Percentiles rank a stretch among this genome's conserved stretches.
These are phyloP conservation scores for Syrmaticus mikado DNA, from an alignment of 2,113 vertebrate species.

Conservation along the genomic window DNA sequence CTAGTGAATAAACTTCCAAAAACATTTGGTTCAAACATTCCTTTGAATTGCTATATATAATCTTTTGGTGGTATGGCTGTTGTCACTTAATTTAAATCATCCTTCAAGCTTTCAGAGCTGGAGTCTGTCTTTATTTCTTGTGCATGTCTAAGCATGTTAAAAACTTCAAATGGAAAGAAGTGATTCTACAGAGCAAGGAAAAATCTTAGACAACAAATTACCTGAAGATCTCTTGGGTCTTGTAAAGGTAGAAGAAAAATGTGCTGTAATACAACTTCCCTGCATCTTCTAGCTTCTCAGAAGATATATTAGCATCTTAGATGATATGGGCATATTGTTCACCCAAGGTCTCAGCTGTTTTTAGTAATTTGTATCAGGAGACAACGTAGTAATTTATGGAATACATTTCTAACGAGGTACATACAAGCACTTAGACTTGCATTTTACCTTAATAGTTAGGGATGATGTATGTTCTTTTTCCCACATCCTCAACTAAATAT, in stretches of 20 bases:
- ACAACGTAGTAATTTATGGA: neutral
- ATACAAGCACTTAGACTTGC: neutral
- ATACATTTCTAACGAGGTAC: neutral
- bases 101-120: neutral
- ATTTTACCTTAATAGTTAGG: neutral
- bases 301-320: neutral
- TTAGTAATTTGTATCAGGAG: neutral
- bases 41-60: neutral
- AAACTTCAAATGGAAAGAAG: neutral
- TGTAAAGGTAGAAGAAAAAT: neutral
- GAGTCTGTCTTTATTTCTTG: neutral
- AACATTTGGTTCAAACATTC: neutral
- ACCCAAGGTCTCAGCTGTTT: neutral
- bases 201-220: neutral
- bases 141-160: conserved; percentile 15
- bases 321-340: neutral
- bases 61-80: neutral
- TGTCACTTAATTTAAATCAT: neutral
- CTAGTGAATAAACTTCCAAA: neutral
- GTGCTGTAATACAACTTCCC: neutral
- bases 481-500: neutral
- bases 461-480: neutral
- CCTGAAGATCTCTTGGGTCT: neutral
- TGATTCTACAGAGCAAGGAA: neutral
- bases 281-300: neutral